Conservation (phyloP, 2,113 vertebrate species). For the Aphyosemion australe region DNA sequence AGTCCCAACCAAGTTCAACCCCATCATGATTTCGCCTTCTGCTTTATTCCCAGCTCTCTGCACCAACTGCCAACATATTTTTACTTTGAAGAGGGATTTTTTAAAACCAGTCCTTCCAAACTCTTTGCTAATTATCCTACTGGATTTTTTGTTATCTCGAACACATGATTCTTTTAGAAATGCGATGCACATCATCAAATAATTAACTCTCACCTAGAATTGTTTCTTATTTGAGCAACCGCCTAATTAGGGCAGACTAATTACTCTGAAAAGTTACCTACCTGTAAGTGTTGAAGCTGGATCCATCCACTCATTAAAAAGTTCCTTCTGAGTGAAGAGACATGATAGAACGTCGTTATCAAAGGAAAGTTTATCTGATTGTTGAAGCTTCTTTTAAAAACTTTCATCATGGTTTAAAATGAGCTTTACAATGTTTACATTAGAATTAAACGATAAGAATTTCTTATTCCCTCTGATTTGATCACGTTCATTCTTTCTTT, state of each 20-base stretch:
- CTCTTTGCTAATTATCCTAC: slow-evolving; percentile 51
- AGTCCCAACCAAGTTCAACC: slow-evolving; percentile 6
- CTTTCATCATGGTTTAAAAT: not conserved
- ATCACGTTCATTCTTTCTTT: not conserved
- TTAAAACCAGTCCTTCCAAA: slow-evolving; percentile 37
- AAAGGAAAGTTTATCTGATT: slow-evolving; percentile 36
- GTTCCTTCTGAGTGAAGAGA: slow-evolving; percentile 31
- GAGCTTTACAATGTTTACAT: too few species aligned
- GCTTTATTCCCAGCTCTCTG: not conserved
- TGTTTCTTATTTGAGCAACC: slow-evolving; percentile 53
- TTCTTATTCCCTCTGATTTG: too few species aligned
- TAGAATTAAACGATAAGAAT: too few species aligned
- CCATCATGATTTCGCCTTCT: slow-evolving; percentile 1
- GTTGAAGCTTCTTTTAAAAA: slow-evolving; percentile 24
- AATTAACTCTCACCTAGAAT: slow-evolving; percentile 66
- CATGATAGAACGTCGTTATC: slow-evolving; percentile 7
- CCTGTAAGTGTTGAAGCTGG: slow-evolving; percentile 48
- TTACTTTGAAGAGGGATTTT: slow-evolving; percentile 32
- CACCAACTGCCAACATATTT: slow-evolving; percentile 30
- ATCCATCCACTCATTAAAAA: slow-evolving; percentile 51
- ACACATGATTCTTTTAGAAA: slow-evolving; percentile 51
- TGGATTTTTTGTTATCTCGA: slow-evolving; percentile 53
- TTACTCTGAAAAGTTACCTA: slow-evolving; percentile 63
- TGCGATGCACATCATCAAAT: slow-evolving; percentile 34
- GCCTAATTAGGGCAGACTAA: slow-evolving; percentile 68